These are phyloP conservation scores for Coregonus sp. DNA, from an alignment of 2,797 vertebrate genomes.

Conservation along the genomic window DNA sequence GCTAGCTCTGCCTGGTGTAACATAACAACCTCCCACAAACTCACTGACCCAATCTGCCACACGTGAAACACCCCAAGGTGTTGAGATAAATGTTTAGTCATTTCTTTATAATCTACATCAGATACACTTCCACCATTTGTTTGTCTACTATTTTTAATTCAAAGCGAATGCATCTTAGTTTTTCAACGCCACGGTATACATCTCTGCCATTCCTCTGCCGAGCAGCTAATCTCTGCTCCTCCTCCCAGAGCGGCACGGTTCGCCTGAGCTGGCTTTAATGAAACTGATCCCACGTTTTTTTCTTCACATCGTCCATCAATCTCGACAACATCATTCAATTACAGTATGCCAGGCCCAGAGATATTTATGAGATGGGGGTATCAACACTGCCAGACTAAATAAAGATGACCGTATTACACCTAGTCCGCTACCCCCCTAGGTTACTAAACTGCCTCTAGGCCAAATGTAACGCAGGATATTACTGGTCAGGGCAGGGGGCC, in stretches of 20 bases:
- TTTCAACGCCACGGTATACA: no score
- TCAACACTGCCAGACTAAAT: slow-evolving; percentile 1
- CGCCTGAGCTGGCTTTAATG: slow-evolving; percentile 16
- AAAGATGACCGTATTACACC: background rate
- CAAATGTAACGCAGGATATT: background rate
- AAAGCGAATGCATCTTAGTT: no score
- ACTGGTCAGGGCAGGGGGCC: background rate
- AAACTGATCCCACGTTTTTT: slow-evolving; percentile 1
- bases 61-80: background rate
- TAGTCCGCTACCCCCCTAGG: background rate
- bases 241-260: background rate
- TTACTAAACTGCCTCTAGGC: background rate
- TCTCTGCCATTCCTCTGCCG: no score
- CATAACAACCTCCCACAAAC: background rate
- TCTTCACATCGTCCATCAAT: slow-evolving; percentile 14
- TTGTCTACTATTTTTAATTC: no score
- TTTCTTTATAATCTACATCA: no score
- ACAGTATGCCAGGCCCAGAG: slow-evolving; percentile 5
- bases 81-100: background rate
- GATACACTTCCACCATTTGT: no score
- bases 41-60: background rate
- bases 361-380: background rate
- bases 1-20: background rate
- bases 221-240: background rate
- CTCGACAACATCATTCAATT: slow-evolving; percentile 23